Evolutionary conservation across 1,140 invertebrate species (phyloP), one percentile per base, ranked within the genome.

Genomic region (Drosophila setifemur): DNA sequence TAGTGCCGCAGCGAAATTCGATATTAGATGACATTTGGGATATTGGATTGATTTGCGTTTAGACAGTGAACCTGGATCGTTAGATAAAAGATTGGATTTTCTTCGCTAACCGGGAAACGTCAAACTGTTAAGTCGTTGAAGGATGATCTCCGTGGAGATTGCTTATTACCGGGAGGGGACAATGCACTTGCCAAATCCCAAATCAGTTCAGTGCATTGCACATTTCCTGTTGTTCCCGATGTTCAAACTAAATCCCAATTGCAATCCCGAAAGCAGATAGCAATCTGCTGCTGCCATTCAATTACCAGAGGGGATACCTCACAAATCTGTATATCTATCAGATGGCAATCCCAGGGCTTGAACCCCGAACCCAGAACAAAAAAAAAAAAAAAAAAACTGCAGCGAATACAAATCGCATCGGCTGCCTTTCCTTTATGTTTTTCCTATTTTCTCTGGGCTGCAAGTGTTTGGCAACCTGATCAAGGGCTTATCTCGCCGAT

Each of bases 401-500:
- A 50, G 29, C 23, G 33, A 68, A 69, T 49, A 54, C 31, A 43
- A 79, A 54, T 52, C 53, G 61, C 52, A 77, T 78, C 61, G 53
- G 37, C 68, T 77, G 72, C 54, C 73, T 47, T 37, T 14, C 14
- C 6, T 33, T 33, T 9, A 14, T 2, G 4, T 14, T 33, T 33
- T 33, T 33, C 7, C 4, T 16, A 8, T 16, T 2, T 18, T 29
- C 19, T 55, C 16, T 3, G 14, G 33, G 14, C 40, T 61, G 67
- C 78, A 82, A 83, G 78, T 85, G 78, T 71, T 43, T 83, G 64
- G 73, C 74, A 79, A 85, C 70, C 79, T 85, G 79, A 83, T 85
- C 79, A 71, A 83, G 79, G 74, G 70, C 77, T 82, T 82, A 82
- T 82, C 77, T 76, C 73, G 52, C 77, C 72, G 68, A 73, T 73